These are phyloP conservation scores for Agrilus biguttatus DNA, from an alignment of 2,888 invertebrate genomes.

Conservation along the genomic window DNA sequence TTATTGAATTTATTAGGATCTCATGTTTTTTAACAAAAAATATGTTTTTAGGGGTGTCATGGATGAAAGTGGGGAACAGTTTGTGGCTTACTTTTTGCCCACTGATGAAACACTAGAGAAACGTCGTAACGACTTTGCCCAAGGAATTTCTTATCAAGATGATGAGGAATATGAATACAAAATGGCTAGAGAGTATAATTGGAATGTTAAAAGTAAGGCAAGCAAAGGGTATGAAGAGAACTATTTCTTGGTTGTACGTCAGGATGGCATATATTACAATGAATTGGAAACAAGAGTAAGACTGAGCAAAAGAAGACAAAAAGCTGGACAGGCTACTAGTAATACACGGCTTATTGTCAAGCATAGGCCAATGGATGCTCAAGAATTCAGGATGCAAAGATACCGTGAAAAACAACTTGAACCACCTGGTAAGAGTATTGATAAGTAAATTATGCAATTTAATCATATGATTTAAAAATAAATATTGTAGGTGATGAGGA, in stretches of 20 bases:
- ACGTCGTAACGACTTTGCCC: conserved; percentile 66
- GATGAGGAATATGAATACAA: conserved; percentile 92
- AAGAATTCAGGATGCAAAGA: conserved; percentile 76
- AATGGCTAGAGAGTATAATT: conserved; percentile 96
- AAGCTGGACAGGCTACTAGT: conserved; percentile 43
- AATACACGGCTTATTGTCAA: conserved; percentile 79
- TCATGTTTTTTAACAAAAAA: conserved; percentile 1
- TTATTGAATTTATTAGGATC: conserved; percentile 5
- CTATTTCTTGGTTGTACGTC: conserved; percentile 86
- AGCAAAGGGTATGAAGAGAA: conserved; percentile 62
- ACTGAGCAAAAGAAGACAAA: conserved; percentile 80
- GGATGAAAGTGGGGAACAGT: conserved; percentile 98
- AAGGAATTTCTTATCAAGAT: conserved; percentile 67
- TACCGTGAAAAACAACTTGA: conserved; percentile 79
- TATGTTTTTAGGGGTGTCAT: conserved; percentile 75
- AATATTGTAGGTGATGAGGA: conserved; percentile 6
- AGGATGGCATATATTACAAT: conserved; percentile 86
- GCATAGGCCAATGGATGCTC: conserved; percentile 72
- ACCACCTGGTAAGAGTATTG: conserved; percentile 44
- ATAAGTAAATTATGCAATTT: not conserved
- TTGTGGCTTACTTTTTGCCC: conserved; percentile 96
- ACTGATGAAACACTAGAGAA: conserved; percentile 85
- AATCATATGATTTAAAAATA: not conserved
- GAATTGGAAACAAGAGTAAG: conserved; percentile 92
- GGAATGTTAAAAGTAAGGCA: conserved; percentile 94